Evolutionary conservation across 2,888 invertebrate species (phyloP), one percentile per base, ranked within the genome.

Genomic region (Malachius bipustulatus): DNA sequence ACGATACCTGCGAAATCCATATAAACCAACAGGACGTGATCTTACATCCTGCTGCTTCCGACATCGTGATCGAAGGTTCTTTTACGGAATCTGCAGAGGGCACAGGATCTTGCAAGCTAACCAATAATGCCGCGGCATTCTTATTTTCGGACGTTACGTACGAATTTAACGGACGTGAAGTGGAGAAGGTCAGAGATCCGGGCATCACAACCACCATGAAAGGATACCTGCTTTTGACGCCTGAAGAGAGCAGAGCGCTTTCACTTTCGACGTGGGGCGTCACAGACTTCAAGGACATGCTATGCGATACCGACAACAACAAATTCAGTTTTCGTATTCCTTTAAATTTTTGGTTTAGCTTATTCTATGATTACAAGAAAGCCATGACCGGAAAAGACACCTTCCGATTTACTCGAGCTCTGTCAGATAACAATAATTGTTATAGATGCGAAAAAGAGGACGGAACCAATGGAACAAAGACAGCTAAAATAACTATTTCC

Each of bases 301-400:
- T n/a, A n/a, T n/a, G n/a, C n/a, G n/a, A n/a, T n/a, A n/a, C n/a
- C n/a, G n/a, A n/a, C n/a, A n/a, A n/a, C n/a, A n/a, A n/a, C n/a
- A n/a, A n/a, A n/a, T n/a, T n/a, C n/a, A n/a, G n/a, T n/a, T 45
- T 53, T 36, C 48, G 41, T 31, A 41, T 60, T 16, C 55, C 55
- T 9, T 42, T 59, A 9, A 50, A 48, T 37, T 39, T 45, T 32
- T 24, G 57, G n/a, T 35, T 58, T n/a, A 56, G 54, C 3, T 56
- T 54, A 43, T 47, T 48, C 11, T 51, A 55, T 39, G 52, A 59
- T 43, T 60, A 54, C 40, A 49, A 49, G 16, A 52, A 52, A 44
- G 48, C 58, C 27, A 43, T 56, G 34, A 44, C 57, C 1, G 58
- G 59, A 8, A 36, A 32, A 26, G 26, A 36, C 11, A 9, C 26